These are phyloP conservation scores for Camponotus vicinus DNA, from an alignment of 1,140 invertebrate genomes.

Conservation along the genomic window DNA sequence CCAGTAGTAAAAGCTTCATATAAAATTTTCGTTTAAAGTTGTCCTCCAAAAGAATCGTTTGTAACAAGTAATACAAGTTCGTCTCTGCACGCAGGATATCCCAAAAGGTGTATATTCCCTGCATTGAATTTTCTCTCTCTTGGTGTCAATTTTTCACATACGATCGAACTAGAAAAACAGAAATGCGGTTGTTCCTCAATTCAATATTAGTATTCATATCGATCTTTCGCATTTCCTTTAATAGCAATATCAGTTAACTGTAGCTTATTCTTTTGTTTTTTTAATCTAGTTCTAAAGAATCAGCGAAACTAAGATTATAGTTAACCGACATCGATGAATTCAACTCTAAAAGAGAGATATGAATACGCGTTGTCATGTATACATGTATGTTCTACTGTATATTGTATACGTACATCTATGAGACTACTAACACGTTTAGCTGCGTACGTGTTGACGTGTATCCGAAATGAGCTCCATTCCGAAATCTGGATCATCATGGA, in stretches of 20 bases:
- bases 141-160: conserved; percentile 23
- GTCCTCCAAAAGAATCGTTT: conserved; percentile 49
- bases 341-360: conserved; percentile 38
- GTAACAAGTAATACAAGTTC: conserved; percentile 34
- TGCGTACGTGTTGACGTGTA: conserved; percentile 44
- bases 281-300: background rate
- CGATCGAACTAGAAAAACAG: conserved; percentile 10
- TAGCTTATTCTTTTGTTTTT: background rate
- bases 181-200: conserved; percentile 9
- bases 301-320: conserved; percentile 21
- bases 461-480: conserved; percentile 50
- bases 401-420: conserved; percentile 60
- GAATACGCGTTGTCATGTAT: conserved; percentile 30
- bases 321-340: conserved; percentile 13
- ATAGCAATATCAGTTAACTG: conserved; percentile 16
- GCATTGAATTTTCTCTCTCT: conserved; percentile 21
- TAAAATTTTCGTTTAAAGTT: conserved; percentile 69
- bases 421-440: conserved; percentile 56
- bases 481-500: background rate
- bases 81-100: background rate
- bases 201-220: conserved; percentile 43
- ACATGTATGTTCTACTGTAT: conserved; percentile 39
- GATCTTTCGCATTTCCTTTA: background rate
- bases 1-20: conserved; percentile 68
- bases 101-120: background rate